Evolutionary conservation across 2,113 vertebrate species (phyloP).

Genomic region (Probosciger aterrimus): DNA sequence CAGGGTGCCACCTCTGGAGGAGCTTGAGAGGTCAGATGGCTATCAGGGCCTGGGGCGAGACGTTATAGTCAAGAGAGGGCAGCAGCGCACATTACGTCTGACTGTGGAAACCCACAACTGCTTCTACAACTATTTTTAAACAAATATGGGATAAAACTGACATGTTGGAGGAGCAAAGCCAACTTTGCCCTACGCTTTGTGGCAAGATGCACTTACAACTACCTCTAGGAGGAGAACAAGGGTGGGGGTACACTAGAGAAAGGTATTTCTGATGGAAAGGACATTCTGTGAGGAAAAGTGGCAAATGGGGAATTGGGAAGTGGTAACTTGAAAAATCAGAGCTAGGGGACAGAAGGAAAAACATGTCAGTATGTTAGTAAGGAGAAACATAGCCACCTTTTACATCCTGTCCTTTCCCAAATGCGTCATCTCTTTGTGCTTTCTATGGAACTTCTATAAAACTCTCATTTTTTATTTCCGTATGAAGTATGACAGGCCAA

Average conservation of each 20-base stretch:
- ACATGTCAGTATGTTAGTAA: too few relatives aligned
- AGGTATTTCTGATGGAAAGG: neutral
- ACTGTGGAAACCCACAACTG: neutral
- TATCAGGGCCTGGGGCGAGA: neutral
- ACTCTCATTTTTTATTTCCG: neutral
- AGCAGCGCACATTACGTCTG: neutral
- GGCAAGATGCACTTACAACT: neutral
- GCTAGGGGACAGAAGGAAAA: neutral
- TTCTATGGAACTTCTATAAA: neutral
- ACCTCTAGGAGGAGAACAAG: neutral
- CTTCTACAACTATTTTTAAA: neutral
- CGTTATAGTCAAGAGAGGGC: rapidly evolving
- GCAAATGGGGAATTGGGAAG: neutral
- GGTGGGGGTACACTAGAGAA: neutral
- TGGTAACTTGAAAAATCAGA: neutral
- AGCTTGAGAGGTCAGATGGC: neutral
- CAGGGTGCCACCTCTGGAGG: neutral
- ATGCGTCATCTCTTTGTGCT: neutral
- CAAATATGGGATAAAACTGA: neutral
- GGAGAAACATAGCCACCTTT: neutral
- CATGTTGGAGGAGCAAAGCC: neutral
- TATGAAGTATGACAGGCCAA: neutral
- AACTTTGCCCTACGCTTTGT: neutral
- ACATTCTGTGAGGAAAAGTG: neutral
- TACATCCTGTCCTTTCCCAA: neutral